Percentiles rank a stretch among this genome's conserved stretches.
Conservation (phyloP, 2,113 vertebrate genomes). For the Loxodonta africana region DNA sequence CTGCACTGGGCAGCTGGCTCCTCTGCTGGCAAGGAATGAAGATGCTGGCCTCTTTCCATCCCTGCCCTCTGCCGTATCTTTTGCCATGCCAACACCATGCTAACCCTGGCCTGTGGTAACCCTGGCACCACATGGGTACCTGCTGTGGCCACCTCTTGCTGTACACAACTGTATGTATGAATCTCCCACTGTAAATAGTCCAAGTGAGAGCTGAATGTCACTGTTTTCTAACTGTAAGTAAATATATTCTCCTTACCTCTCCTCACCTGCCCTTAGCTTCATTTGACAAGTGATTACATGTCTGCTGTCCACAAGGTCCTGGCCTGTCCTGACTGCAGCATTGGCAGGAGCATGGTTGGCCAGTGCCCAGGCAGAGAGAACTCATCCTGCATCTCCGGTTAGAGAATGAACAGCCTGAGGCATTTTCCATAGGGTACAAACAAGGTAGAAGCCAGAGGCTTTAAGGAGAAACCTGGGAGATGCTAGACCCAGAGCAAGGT, state of each 20-base stretch:
- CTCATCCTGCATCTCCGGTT: no score
- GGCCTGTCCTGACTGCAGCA: background rate
- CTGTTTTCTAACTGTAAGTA: constrained; percentile 73
- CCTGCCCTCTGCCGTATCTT: background rate
- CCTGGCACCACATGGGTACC: no score
- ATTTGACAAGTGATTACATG: background rate
- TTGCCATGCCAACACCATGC: background rate
- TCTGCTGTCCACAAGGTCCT: no score
- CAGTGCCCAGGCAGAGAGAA: background rate
- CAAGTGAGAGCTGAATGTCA: background rate
- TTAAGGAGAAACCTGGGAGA: background rate
- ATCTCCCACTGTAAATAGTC: constrained; percentile 67
- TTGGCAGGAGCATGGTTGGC: background rate
- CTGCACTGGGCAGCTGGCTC: background rate
- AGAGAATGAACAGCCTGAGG: background rate
- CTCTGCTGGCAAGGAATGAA: background rate
- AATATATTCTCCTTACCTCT: constrained; percentile 70
- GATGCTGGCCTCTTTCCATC: background rate
- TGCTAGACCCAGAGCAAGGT: background rate
- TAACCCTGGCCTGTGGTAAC: background rate
- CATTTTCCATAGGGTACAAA: background rate
- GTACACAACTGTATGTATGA: background rate
- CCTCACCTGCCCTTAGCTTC: background rate
- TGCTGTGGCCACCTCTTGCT: background rate
- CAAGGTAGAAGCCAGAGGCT: background rate